A percentile compares a stretch with the other conserved stretches of the same genome.
Evolutionary conservation across 2,113 vertebrate genomes (phyloP).

Genomic region (Enhydra lutris): DNA sequence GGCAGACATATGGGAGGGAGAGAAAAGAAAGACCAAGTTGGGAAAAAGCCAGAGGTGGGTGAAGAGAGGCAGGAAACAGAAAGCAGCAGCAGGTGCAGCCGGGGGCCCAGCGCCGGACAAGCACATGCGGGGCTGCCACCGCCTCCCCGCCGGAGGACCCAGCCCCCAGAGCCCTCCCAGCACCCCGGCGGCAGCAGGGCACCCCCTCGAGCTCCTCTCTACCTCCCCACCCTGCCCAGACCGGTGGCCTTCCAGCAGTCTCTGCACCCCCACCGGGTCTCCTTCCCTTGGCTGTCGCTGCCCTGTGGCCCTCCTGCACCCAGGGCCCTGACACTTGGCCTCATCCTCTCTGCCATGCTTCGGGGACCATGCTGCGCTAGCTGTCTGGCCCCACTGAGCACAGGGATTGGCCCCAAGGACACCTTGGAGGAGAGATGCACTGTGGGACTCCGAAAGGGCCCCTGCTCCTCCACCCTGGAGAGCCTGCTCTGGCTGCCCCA

Average conservation of each 20-base stretch:
- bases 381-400: rapidly evolving
- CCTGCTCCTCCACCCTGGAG: not conserved
- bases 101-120: not conserved
- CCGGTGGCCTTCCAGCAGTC: rapidly evolving
- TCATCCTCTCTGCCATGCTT: not conserved
- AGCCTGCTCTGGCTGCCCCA: not conserved
- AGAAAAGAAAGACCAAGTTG: slow-evolving; percentile 79
- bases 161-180: rapidly evolving
- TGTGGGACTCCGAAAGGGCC: rapidly evolving
- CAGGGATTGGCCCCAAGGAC: not conserved
- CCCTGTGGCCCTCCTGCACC: rapidly evolving
- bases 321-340: rapidly evolving
- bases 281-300: not conserved
- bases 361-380: rapidly evolving
- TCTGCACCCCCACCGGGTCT: not conserved
- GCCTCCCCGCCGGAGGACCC: rapidly evolving
- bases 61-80: slow-evolving; percentile 73
- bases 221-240: rapidly evolving
- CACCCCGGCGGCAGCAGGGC: not conserved
- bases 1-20: slow-evolving; percentile 73
- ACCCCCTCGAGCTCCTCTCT: rapidly evolving
- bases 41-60: slow-evolving; percentile 65
- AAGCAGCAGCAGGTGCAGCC: not conserved
- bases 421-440: not conserved
- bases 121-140: not conserved